These are phyloP conservation scores for Acanthurus leucopareius DNA, from an alignment of 2,797 vertebrate genomes.

Conservation along the genomic window DNA sequence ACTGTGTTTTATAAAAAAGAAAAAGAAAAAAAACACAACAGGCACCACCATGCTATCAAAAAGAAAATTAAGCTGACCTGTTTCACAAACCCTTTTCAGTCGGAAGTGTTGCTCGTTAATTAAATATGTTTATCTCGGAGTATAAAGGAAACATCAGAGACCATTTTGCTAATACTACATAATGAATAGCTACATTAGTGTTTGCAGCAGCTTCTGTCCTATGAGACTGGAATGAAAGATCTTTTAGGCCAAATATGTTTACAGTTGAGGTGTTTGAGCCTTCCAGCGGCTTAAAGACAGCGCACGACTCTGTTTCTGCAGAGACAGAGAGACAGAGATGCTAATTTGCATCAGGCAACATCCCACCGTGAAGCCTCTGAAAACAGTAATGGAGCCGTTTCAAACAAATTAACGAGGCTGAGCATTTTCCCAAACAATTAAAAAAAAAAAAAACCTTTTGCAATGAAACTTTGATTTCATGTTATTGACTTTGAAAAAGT, in stretches of 20 bases:
- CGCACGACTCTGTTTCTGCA: conserved; percentile 29
- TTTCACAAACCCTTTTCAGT: too few relatives aligned
- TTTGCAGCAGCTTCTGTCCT: background rate
- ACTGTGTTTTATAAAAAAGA: too few relatives aligned
- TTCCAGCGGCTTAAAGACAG: conserved; percentile 33
- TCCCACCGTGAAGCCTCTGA: conserved; percentile 42
- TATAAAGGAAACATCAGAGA: background rate
- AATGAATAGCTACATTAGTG: background rate
- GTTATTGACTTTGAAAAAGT: background rate
- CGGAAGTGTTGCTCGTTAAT: too few relatives aligned
- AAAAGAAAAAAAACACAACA: too few relatives aligned
- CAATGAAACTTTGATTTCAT: background rate
- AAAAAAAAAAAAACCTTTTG: background rate
- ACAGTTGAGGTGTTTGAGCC: conserved; percentile 20
- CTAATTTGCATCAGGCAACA: conserved; percentile 50
- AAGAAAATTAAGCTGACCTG: too few relatives aligned
- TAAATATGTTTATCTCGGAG: too few relatives aligned
- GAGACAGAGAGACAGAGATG: conserved; percentile 48
- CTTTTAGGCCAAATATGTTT: conserved; percentile 23
- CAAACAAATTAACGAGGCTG: conserved; percentile 41
- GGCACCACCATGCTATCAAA: too few relatives aligned
- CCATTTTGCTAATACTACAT: background rate
- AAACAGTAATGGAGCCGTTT: conserved; percentile 45
- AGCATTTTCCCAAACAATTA: background rate
- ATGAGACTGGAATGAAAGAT: background rate